Percentiles rank a stretch among this genome's conserved stretches.
These are phyloP conservation scores for Brevimyrus niger DNA, from an alignment of 2,113 vertebrate genomes.

Conservation along the genomic window DNA sequence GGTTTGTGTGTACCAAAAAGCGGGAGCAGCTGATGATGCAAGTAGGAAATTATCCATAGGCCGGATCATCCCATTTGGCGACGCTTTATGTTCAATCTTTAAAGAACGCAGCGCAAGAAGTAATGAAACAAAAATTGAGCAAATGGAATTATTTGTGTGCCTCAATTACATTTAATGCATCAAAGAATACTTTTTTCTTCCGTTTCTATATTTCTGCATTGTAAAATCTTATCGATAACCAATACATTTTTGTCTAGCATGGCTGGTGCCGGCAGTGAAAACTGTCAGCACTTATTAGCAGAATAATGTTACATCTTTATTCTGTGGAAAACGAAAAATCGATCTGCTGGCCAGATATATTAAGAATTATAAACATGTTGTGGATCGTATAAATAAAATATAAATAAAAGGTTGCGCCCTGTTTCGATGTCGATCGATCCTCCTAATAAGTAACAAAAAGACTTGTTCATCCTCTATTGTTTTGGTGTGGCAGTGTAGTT, in stretches of 20 bases:
- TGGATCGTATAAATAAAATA: neutral
- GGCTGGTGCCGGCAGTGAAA: neutral
- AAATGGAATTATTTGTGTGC: neutral
- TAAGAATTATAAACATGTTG: neutral
- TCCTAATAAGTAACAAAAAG: neutral
- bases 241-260: neutral
- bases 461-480: neutral
- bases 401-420: neutral
- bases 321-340: neutral
- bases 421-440: neutral
- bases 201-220: neutral
- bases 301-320: neutral
- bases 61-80: neutral
- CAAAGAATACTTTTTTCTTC: neutral
- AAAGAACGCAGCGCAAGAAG: neutral
- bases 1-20: too few relatives aligned
- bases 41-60: neutral
- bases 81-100: neutral
- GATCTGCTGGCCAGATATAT: neutral
- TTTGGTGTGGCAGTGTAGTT: neutral
- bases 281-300: neutral
- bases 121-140: neutral
- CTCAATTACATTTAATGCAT: neutral
- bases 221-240: neutral
- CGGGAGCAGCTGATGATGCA: neutral